Conservation (phyloP, 2,888 invertebrate genomes). For the Nipponacmea schrenckii region DNA sequence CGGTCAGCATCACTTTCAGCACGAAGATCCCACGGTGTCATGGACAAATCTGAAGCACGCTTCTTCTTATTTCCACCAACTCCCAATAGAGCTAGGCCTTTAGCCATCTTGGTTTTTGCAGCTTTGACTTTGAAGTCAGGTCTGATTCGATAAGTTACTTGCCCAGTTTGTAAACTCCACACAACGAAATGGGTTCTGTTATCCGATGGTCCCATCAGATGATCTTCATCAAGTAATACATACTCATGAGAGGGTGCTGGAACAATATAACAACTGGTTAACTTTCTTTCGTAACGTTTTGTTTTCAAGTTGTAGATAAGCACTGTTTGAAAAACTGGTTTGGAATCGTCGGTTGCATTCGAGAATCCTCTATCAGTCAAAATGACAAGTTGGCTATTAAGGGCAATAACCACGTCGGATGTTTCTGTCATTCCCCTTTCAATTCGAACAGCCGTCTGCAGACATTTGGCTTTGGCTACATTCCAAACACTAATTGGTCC, state of each 20-base stretch:
- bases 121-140: constrained; percentile 52
- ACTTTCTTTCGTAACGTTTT: constrained; percentile 54
- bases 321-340: constrained; percentile 60
- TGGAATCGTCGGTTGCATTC: constrained; percentile 45
- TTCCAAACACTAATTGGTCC: constrained; percentile 65
- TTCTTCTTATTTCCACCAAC: constrained; percentile 16
- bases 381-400: constrained; percentile 58
- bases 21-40: constrained; percentile 64
- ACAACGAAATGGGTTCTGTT: constrained; percentile 62
- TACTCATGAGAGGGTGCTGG: constrained; percentile 63
- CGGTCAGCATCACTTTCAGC: constrained; percentile 52
- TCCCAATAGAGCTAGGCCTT: constrained; percentile 26
- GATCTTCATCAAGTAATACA: constrained; percentile 56
- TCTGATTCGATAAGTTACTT: constrained; percentile 54
- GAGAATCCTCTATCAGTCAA: constrained; percentile 60
- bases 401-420: constrained; percentile 58
- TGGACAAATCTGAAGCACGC: constrained; percentile 18
- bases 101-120: constrained; percentile 26
- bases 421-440: constrained; percentile 59
- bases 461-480: constrained; percentile 54
- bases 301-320: constrained; percentile 58
- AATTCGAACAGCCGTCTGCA: constrained; percentile 53
- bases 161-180: constrained; percentile 61
- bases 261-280: constrained; percentile 58
- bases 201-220: constrained; percentile 60